Conservation (phyloP, 2,888 invertebrate genomes). For the Catotricha subobsoleta region DNA sequence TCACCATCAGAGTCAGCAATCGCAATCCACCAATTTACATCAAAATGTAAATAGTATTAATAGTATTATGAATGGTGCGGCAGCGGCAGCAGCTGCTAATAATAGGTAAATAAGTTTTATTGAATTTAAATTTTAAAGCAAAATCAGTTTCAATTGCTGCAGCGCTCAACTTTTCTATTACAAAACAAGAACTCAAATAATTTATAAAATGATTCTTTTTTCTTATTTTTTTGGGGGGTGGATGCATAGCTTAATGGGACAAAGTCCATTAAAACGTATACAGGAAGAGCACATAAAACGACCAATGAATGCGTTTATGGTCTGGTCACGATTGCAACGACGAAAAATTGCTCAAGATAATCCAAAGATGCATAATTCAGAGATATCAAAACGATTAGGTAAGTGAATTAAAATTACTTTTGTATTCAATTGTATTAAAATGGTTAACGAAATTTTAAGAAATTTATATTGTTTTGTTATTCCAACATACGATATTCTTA, state of each 20-base stretch:
- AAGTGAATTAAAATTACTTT: conserved; percentile 27
- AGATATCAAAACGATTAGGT: conserved; percentile 87
- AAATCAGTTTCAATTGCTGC: too few species aligned
- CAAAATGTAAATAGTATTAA: conserved; percentile 31
- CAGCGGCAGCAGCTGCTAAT: too few species aligned
- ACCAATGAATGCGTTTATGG: conserved; percentile 99
- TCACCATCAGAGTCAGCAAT: too few species aligned
- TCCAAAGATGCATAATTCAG: conserved; percentile 97
- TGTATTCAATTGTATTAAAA: neutral
- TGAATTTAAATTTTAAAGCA: too few species aligned
- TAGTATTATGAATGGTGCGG: conserved; percentile 28
- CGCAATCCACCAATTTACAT: conserved; percentile 23
- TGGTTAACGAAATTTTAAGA: too few species aligned
- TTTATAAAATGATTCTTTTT: neutral
- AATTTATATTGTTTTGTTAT: too few species aligned
- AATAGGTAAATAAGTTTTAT: conserved; percentile 21
- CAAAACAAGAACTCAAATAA: neutral
- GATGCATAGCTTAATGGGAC: conserved; percentile 8
- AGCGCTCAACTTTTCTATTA: neutral
- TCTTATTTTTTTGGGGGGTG: neutral
- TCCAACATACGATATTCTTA: too few species aligned
- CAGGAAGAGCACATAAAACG: conserved; percentile 83
- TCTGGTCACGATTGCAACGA: conserved; percentile 84
- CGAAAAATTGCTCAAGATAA: conserved; percentile 94
- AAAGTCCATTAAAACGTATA: conserved; percentile 30